phyloP scores from a whole-genome alignment of 2,888 invertebrate species.

The Falcaria lacertinaria region DNA sequence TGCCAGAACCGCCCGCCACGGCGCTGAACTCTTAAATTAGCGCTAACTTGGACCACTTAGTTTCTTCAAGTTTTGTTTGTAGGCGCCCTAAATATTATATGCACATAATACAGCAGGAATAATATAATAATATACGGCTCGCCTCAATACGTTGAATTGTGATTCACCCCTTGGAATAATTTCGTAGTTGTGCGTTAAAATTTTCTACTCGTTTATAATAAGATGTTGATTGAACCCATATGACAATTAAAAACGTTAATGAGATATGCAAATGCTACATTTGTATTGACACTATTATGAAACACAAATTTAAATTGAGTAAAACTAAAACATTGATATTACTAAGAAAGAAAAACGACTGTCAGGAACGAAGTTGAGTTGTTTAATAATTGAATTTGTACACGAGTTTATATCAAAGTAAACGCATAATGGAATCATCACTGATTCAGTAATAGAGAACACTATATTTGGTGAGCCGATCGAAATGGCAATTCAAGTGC shows the following conservation, averaged over 20 bases:
- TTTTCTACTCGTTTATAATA: constrained; percentile 20
- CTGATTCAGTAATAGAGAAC: constrained; percentile 36
- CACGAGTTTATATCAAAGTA: no score
- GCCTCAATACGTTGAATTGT: constrained; percentile 44
- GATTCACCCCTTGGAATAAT: constrained; percentile 47
- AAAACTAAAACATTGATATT: no score
- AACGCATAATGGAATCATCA: constrained; percentile 24
- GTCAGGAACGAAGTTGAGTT: no score
- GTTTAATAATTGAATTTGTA: no score
- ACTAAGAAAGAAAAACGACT: no score
- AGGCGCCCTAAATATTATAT: constrained; percentile 70
- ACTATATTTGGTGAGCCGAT: constrained; percentile 45
- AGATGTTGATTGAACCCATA: no score
- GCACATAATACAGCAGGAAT: constrained; percentile 49
- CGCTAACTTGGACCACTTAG: constrained; percentile 74
- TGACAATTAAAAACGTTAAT: no score
- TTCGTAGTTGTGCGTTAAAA: constrained; percentile 38
- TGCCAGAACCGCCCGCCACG: constrained; percentile 29
- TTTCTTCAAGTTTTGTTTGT: constrained; percentile 75
- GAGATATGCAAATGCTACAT: no score
- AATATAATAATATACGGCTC: constrained; percentile 58
- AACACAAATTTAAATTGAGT: no score
- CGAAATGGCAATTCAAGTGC: constrained; percentile 49
- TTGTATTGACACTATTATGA: no score
- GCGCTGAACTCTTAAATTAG: constrained; percentile 73